These are phyloP conservation scores for Otolemur crassicaudatus DNA, from an alignment of 2,797 vertebrate species.

Conservation along the genomic window DNA sequence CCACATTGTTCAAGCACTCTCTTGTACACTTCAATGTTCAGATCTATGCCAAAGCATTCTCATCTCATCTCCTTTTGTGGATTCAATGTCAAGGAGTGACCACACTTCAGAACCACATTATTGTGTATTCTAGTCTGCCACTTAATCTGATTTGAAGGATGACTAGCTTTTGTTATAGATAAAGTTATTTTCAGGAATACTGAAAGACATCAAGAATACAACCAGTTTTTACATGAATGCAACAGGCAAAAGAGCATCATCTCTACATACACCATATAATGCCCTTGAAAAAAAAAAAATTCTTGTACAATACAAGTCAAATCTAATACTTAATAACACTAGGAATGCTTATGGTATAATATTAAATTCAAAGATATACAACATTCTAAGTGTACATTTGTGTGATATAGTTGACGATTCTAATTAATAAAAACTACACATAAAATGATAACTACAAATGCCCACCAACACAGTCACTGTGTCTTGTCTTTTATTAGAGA, in stretches of 20 bases:
- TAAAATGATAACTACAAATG: neutral
- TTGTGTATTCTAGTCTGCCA: neutral
- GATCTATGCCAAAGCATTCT: neutral
- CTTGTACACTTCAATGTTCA: neutral
- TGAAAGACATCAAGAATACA: neutral
- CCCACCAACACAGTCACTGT: neutral
- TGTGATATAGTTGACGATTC: neutral
- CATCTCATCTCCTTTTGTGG: neutral
- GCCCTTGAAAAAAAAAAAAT: neutral
- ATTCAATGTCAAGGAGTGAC: neutral
- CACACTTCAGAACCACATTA: neutral
- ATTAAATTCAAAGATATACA: neutral
- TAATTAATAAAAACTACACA: neutral
- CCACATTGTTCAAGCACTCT: neutral
- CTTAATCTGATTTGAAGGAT: neutral
- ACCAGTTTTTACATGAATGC: neutral
- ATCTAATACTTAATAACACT: neutral
- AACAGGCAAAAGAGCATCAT: too few relatives aligned
- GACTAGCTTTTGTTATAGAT: neutral
- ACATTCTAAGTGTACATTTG: neutral
- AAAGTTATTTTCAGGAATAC: neutral
- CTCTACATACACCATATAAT: neutral
- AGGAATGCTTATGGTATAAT: neutral
- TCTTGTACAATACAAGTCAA: neutral
- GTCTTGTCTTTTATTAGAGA: neutral